Conservation (phyloP, 2,113 vertebrate genomes). For the Cinclus mexicanus region DNA sequence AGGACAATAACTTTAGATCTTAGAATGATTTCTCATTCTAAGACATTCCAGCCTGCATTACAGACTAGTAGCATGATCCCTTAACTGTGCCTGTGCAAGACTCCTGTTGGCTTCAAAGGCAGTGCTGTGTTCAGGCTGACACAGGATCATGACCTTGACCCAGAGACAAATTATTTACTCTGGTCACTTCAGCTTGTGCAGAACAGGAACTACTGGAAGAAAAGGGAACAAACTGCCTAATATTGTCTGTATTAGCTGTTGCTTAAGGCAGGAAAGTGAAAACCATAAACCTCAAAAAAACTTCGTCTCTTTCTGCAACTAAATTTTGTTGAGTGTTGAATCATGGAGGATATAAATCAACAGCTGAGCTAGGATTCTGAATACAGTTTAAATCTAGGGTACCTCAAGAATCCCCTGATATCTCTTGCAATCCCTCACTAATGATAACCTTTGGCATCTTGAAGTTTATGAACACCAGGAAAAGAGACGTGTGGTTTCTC, state of each 20-base stretch:
- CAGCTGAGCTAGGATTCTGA: not conserved
- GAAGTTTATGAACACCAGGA: not conserved
- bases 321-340: not conserved
- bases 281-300: not conserved
- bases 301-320: not conserved
- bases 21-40: not conserved
- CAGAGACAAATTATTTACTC: not conserved
- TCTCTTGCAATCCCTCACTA: not conserved
- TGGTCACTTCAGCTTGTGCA: not conserved
- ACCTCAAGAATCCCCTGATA: not conserved
- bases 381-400: not conserved
- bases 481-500: not conserved
- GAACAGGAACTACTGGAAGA: not conserved
- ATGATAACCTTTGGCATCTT: not conserved
- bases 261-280: not conserved
- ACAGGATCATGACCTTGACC: not conserved
- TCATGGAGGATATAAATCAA: not conserved
- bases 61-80: not conserved
- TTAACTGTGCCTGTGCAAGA: not conserved
- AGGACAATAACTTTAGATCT: not conserved
- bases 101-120: not conserved
- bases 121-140: not conserved
- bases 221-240: not conserved
- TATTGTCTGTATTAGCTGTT: not conserved
- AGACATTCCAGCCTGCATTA: not conserved